A percentile compares a stretch with the other conserved stretches of the same genome.
phyloP scores from a whole-genome alignment of 2,113 vertebrate genomes.

The Petrocephalus zakoni region DNA sequence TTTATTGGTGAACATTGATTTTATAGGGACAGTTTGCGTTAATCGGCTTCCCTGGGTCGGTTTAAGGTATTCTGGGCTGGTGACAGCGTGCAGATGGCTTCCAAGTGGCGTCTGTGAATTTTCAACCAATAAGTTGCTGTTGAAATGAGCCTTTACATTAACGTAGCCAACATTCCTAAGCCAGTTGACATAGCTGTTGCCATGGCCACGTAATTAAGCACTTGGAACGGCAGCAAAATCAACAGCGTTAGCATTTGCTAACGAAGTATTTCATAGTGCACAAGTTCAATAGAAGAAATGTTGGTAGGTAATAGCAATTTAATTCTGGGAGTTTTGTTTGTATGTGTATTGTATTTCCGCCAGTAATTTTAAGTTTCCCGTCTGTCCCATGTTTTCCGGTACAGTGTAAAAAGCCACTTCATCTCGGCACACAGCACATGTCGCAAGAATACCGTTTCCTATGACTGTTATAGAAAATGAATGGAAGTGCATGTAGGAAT shows the following conservation, averaged over 20 bases:
- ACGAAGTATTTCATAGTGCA: not conserved
- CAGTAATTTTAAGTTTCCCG: not conserved
- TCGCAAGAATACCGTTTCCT: not conserved
- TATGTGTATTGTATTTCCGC: not conserved
- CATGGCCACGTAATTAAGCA: not conserved
- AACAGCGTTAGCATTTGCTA: not conserved
- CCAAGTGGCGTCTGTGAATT: conserved; percentile 22
- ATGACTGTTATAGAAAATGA: not conserved
- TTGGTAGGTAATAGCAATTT: not conserved
- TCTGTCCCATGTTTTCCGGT: not conserved
- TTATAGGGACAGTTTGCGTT: not conserved
- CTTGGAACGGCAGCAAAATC: not conserved
- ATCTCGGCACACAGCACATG: not conserved
- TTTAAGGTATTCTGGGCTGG: not conserved
- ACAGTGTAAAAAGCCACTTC: not conserved
- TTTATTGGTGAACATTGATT: not conserved
- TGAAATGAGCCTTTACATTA: not conserved
- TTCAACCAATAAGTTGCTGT: conserved; percentile 21
- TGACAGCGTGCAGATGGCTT: not conserved
- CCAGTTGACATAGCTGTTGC: not conserved
- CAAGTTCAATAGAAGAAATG: not conserved
- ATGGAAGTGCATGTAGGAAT: not conserved
- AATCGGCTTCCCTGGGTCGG: not conserved
- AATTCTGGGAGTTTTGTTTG: not conserved
- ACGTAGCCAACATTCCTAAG: not conserved